Conservation (phyloP, 2,888 invertebrate genomes). For the Spilosoma lubricipeda region DNA sequence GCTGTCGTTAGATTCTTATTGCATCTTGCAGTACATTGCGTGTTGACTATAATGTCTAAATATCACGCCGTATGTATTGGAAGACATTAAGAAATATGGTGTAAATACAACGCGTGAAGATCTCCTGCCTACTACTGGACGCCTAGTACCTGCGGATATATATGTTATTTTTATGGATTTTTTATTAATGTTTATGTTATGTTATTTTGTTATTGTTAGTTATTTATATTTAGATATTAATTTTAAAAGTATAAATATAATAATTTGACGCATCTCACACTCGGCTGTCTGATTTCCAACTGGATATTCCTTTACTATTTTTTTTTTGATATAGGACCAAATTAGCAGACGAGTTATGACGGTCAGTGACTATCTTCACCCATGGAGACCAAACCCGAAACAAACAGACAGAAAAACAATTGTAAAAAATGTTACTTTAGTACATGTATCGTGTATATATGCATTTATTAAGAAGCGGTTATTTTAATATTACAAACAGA, state of each 20-base stretch:
- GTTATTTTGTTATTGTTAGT: background rate
- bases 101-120: constrained; percentile 47
- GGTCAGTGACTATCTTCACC: too few relatives aligned
- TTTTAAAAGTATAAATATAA: background rate
- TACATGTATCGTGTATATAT: too few relatives aligned
- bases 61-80: constrained; percentile 45
- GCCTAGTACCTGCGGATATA: background rate
- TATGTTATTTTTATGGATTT: background rate
- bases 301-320: too few relatives aligned
- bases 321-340: too few relatives aligned
- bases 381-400: too few relatives aligned
- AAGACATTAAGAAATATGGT: constrained; percentile 66
- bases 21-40: constrained; percentile 75
- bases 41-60: constrained; percentile 48
- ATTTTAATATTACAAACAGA: too few relatives aligned
- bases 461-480: too few relatives aligned
- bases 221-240: background rate
- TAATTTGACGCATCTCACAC: background rate
- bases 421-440: too few relatives aligned
- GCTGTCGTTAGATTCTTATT: constrained; percentile 74
- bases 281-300: too few relatives aligned
- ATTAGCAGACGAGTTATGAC: too few relatives aligned
- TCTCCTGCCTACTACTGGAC: background rate
- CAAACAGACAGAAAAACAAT: too few relatives aligned
- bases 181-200: background rate